Evolutionary conservation across 2,888 invertebrate genomes (phyloP).

Genomic region (Coleophora flavipennella): DNA sequence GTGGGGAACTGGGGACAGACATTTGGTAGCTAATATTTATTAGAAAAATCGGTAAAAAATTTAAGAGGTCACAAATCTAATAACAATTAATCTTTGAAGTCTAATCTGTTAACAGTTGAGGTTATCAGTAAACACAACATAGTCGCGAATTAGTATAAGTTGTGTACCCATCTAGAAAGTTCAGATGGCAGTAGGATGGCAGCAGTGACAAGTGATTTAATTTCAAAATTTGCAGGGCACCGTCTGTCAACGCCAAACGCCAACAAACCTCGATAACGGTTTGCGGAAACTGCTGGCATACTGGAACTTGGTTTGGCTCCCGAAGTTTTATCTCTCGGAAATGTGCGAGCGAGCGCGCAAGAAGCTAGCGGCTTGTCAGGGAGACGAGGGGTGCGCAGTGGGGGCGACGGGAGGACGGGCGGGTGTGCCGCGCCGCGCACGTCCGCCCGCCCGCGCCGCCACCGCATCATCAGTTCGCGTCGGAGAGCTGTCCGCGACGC

Average conservation of each 20-base stretch:
- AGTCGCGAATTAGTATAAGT: too few species aligned
- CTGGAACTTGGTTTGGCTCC: constrained; percentile 60
- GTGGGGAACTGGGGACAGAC: too few species aligned
- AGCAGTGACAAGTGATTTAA: constrained; percentile 21
- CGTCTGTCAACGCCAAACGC: constrained; percentile 24
- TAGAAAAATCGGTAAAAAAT: too few species aligned
- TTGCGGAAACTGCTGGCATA: constrained; percentile 52
- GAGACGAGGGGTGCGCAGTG: constrained; percentile 29
- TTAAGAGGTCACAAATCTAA: too few species aligned
- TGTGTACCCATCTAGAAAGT: too few species aligned
- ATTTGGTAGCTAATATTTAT: too few species aligned
- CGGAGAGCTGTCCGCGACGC: constrained; percentile 65
- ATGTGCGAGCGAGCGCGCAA: constrained; percentile 49
- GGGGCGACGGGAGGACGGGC: constrained; percentile 26
- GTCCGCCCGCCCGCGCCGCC: constrained; percentile 65
- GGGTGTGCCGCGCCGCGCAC: constrained; percentile 42
- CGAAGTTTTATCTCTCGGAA: constrained; percentile 63
- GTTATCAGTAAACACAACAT: too few species aligned
- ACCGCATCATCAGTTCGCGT: constrained; percentile 67
- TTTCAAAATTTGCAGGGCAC: constrained; percentile 15
- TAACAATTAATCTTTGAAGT: too few species aligned
- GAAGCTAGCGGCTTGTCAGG: constrained; percentile 36
- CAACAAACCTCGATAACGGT: constrained; percentile 42
- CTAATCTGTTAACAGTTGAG: too few species aligned
- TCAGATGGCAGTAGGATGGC: too few species aligned